These are phyloP conservation scores for Colistium nudipinnis DNA, from an alignment of 2,113 vertebrate species.

Conservation along the genomic window DNA sequence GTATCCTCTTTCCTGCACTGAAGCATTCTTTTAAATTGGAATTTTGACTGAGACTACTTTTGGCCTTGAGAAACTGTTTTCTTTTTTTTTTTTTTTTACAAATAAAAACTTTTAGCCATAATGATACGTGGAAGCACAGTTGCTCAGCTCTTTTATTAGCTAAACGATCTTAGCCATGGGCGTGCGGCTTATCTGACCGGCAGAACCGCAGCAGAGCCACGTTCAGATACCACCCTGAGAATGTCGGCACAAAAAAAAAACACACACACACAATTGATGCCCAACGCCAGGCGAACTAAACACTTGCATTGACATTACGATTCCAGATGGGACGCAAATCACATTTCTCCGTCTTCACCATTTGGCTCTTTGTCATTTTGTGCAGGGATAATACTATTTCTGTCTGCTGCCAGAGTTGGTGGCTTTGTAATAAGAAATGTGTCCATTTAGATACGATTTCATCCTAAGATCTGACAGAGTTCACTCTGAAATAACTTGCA, in stretches of 20 bases:
- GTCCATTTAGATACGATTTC: too few relatives aligned
- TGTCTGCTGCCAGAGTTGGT: neutral
- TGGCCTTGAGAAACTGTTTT: too few relatives aligned
- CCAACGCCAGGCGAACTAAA: neutral
- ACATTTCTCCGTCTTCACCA: neutral
- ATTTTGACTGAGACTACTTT: constrained; percentile 18
- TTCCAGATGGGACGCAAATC: neutral
- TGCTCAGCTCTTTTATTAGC: neutral
- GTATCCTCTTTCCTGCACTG: neutral
- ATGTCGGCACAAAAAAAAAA: neutral
- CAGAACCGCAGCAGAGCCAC: neutral
- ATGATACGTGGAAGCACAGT: neutral
- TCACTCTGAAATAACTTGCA: too few relatives aligned
- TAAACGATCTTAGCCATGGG: too few relatives aligned
- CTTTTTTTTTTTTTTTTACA: too few relatives aligned
- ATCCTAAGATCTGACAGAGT: too few relatives aligned
- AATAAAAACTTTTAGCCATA: too few relatives aligned
- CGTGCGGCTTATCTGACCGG: neutral
- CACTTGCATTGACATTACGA: neutral
- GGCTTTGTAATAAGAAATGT: neutral
- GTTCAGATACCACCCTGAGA: neutral
- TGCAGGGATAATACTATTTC: neutral
- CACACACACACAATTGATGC: neutral
- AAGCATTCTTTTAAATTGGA: constrained; percentile 4
- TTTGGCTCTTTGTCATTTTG: neutral